Evolutionary conservation across 2,797 vertebrate species (phyloP), one percentile per base, ranked within the genome.

Genomic region (Choloepus didactylus): DNA sequence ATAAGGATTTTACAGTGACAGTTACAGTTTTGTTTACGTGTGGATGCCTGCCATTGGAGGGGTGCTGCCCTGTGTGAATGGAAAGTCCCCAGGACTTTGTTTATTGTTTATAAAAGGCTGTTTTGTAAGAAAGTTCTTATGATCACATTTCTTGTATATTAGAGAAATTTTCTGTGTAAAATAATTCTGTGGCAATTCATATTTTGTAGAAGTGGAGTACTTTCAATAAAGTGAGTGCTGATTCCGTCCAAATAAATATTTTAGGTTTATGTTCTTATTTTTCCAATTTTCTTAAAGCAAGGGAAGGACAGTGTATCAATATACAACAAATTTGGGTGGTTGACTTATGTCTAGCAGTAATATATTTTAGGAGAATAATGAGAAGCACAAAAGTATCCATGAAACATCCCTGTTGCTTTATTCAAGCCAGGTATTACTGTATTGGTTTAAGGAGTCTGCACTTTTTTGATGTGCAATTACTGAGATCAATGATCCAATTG

Each of bases 261-360:
- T 88, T 64, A 69, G 21, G 14, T n/a, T 80, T 7, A 23, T 44
- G 3, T 82, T 77, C 87, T 94, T 25, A 56, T 60, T 54, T 29
- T 86, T 59, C 51, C 81, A 80, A 31, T 51, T 87, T 85, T 86
- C 35, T 79, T 64, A 19, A 92, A 80, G 9, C 51, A 66, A 91
- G 31, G 2, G 19, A 75, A 75, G 62, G 29, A 29, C 88, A 72
- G 46, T 69, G 0, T 18, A 66, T 72, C 35, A n/a, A 59, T n/a
- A 83, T 75, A 76, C 25, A 77, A 70, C 60, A 56, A 60, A 80
- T 84, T 23, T 59, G 15, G 9, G 4, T 62, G 93, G 38, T 21
- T 83, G 29, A 38, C 11, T 56, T 80, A 27, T 94, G 21, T 82
- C 31, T 90, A 84, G 31, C 29, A 12, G 29, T 29, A 64, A 0